Percentiles rank a stretch among this genome's conserved stretches.
phyloP scores from a whole-genome alignment of 2,888 invertebrate genomes.

The Oscheius sp. region DNA sequence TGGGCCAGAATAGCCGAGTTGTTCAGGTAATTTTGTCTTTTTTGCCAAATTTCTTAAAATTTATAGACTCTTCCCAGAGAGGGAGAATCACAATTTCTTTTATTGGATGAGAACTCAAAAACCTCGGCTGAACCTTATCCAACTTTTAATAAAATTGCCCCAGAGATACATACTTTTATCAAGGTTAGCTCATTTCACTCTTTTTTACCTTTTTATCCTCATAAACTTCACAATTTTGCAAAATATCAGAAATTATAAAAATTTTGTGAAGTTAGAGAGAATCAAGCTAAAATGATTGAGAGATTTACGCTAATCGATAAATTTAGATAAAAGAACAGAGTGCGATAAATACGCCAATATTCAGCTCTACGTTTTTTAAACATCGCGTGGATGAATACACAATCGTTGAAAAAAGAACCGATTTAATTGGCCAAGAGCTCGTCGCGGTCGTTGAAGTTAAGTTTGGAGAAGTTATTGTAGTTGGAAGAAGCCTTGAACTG shows the following conservation, averaged over 20 bases:
- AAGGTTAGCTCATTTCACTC: neutral
- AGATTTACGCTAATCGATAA: no score
- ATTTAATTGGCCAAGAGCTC: neutral
- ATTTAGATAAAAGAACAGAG: neutral
- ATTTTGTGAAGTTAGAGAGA: no score
- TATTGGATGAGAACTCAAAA: conserved; percentile 8
- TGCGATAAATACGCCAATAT: neutral
- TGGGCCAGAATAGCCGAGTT: neutral
- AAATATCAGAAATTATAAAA: no score
- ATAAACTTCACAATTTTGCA: no score
- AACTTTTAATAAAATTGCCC: neutral
- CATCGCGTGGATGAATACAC: neutral
- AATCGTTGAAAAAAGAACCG: neutral
- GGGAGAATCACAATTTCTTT: neutral
- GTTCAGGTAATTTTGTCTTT: no score
- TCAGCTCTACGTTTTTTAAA: neutral
- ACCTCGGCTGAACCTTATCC: neutral
- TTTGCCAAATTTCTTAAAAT: no score
- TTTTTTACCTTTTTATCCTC: neutral
- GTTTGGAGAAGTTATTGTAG: conserved; percentile 1
- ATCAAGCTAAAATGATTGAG: no score
- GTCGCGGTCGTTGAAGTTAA: conserved; percentile 1
- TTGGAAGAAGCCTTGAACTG: conserved; percentile 6
- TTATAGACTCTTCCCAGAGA: conserved; percentile 6
- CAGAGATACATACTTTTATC: conserved; percentile 10